Evolutionary conservation across 2,888 invertebrate species (phyloP), one percentile per base, ranked within the genome.

Genomic region (Molanna angustata): DNA sequence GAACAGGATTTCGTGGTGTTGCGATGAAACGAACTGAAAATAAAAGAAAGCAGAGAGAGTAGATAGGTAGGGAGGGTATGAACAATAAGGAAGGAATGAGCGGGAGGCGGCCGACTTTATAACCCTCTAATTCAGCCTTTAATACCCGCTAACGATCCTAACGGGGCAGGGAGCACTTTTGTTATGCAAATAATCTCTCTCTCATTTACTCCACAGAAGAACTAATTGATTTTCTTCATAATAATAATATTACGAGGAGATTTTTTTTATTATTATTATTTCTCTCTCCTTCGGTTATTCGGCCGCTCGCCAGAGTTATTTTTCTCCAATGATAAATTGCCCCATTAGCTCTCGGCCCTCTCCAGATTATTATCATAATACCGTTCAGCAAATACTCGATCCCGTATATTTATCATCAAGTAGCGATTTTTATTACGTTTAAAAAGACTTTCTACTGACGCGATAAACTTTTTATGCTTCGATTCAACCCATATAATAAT

Each of bases 321-420:
- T 35, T 44, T 50, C 50, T 37, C 35, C 50, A 33, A 49, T 50
- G 50, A 50, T 50, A 44, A 50, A 50, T 50, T 20, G 43, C 50
- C 37, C 43, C 50, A 50, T 50, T 50, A 50, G 43, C 42, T 37
- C 22, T 44, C 50, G 19, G 35, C 31, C 42, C 43, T 21, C 33
- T 41, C 41, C 41, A 27, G 19, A 22, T 43, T 35, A 50, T 49
- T 50, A 50, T 50, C 43, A 44, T 41, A 20, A 31, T 32, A 49
- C 20, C 41, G 41, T 49, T 49, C 49, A 33, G 33, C 41, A 33
- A 49, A 41, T 49, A 44, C 42, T 50, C 50, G 20, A 42, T 50
- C 50, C 32, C 22, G 32, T 13, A 41, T 41, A 7, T 41, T 27
- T 7, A 7, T 27, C 11, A 11, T 4, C 27, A 27, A 11, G 27